These are phyloP conservation scores for Neodiprion virginianus DNA, from an alignment of 1,140 invertebrate genomes.

Conservation along the genomic window DNA sequence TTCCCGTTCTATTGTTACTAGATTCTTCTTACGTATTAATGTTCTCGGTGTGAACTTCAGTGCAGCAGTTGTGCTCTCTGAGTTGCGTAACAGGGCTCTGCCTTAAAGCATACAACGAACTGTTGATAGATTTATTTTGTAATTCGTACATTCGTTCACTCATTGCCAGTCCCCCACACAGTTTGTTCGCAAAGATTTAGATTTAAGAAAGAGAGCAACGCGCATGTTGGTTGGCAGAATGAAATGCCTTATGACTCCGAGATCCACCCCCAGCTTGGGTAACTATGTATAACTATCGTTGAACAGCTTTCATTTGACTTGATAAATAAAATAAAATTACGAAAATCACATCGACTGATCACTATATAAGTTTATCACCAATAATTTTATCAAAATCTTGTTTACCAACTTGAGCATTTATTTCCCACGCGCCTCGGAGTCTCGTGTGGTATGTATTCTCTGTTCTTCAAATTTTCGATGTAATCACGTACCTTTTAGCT, in stretches of 20 bases:
- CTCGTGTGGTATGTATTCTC: slow-evolving; percentile 61
- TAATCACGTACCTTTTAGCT: slow-evolving; percentile 1
- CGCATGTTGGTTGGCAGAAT: too few species aligned
- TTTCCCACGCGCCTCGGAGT: slow-evolving; percentile 63
- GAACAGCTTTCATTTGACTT: slow-evolving; percentile 46
- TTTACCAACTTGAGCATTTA: slow-evolving; percentile 62
- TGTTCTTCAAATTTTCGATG: slow-evolving; percentile 11
- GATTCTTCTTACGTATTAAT: too few species aligned
- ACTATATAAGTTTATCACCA: slow-evolving; percentile 35
- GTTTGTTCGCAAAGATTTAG: too few species aligned
- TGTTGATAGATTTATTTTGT: too few species aligned
- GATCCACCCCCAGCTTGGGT: slow-evolving; percentile 46
- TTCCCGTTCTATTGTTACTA: too few species aligned
- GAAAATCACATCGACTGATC: slow-evolving; percentile 38
- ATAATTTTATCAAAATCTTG: slow-evolving; percentile 40
- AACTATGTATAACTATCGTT: slow-evolving; percentile 49
- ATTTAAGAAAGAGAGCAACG: too few species aligned
- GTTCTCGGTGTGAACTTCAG: too few species aligned
- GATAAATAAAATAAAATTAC: slow-evolving; percentile 51
- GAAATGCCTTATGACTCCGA: slow-evolving; percentile 35
- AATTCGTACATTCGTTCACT: too few species aligned
- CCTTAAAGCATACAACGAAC: too few species aligned
- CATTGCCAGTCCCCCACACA: too few species aligned
- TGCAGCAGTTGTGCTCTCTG: too few species aligned
- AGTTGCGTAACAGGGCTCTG: too few species aligned